phyloP scores from a whole-genome alignment of 2,113 vertebrate genomes.

The Microcebus ravelobensis region DNA sequence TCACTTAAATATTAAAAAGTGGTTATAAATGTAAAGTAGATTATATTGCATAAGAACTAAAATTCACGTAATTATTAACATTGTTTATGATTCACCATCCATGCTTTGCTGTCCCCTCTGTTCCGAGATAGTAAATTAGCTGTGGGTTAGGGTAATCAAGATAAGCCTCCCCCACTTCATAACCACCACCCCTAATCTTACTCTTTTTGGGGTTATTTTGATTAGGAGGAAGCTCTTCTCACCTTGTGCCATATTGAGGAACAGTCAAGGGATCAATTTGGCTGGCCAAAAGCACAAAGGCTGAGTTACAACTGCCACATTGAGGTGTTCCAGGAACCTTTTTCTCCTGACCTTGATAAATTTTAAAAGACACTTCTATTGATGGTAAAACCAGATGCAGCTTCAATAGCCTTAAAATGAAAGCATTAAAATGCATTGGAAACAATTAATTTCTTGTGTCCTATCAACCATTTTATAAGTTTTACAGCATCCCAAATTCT shows the following conservation, averaged over 20 bases:
- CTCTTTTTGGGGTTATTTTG: not conserved
- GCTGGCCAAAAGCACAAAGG: not conserved
- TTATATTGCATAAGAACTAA: not conserved
- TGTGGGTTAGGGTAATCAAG: not conserved
- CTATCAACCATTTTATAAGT: conserved; percentile 6
- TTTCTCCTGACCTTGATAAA: not conserved
- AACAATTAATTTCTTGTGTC: conserved; percentile 8
- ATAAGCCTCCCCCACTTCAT: not conserved
- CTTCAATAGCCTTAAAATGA: not conserved
- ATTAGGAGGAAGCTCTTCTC: not conserved
- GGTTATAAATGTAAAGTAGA: not conserved
- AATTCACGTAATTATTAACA: not conserved
- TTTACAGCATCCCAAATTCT: not conserved
- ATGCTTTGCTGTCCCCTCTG: too few species aligned
- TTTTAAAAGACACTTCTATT: not conserved
- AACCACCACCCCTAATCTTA: not conserved
- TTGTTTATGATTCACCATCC: not conserved
- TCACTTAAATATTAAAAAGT: not conserved
- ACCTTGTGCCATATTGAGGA: not conserved
- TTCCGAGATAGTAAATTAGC: not conserved
- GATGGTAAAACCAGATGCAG: not conserved
- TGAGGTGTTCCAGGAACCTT: not conserved
- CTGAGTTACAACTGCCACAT: not conserved
- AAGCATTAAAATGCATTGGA: conserved; percentile 15
- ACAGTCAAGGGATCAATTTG: not conserved